phyloP scores from a whole-genome alignment of 2,113 vertebrate genomes.

The Sinocyclocheilus rhinocerous region DNA sequence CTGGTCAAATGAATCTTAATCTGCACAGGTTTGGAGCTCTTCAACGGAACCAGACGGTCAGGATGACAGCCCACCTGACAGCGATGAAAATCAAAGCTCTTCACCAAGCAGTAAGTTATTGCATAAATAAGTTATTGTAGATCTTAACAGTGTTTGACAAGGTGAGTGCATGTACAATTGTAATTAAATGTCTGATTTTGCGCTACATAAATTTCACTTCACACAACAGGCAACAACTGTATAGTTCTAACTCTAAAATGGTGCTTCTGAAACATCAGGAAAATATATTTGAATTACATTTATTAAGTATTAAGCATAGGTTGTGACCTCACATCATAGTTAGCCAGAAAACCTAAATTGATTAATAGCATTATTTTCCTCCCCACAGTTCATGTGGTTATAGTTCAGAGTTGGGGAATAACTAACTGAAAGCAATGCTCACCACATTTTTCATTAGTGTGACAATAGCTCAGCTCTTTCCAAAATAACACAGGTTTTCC shows the following conservation, averaged over 20 bases:
- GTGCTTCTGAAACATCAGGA: neutral
- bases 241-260: neutral
- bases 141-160: conserved; percentile 34
- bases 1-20: conserved; percentile 59
- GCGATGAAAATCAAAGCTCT: conserved; percentile 54
- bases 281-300: neutral
- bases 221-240: neutral
- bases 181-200: neutral
- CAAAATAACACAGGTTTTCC: neutral
- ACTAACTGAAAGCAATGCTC: neutral
- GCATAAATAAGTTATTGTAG: conserved; percentile 30
- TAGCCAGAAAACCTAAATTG: neutral
- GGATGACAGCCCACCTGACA: conserved; percentile 54
- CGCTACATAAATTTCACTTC: neutral
- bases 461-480: neutral
- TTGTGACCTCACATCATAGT: neutral
- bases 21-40: conserved; percentile 49
- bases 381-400: neutral
- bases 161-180: neutral
- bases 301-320: neutral
- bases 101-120: conserved; percentile 21
- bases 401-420: neutral
- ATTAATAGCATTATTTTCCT: conserved; percentile 21
- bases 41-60: conserved; percentile 47
- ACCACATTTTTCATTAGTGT: neutral